A percentile compares a stretch with the other conserved stretches of the same genome.
These are phyloP conservation scores for Dusona sp. DNA, from an alignment of 2,888 invertebrate species.

Conservation along the genomic window DNA sequence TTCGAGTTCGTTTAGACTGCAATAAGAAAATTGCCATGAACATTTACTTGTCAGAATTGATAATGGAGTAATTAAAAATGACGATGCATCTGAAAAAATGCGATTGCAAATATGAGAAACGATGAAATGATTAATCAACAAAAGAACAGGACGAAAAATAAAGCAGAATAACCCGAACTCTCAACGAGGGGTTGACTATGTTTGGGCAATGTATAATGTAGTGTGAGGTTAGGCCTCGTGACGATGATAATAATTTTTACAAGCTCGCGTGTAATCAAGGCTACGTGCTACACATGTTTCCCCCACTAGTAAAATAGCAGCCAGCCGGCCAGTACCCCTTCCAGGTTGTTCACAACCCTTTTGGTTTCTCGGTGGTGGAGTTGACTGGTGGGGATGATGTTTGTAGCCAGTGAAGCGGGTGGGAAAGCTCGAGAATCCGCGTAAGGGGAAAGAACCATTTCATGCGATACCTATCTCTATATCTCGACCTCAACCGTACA, in stretches of 20 bases:
- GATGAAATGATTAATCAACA: neutral
- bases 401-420: conserved; percentile 65
- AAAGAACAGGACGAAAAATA: neutral
- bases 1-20: neutral
- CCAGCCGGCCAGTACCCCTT: conserved; percentile 73
- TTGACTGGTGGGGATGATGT: conserved; percentile 62
- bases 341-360: conserved; percentile 70
- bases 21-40: neutral
- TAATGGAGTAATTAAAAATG: neutral
- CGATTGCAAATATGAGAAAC: neutral
- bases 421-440: conserved; percentile 72
- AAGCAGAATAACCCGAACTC: neutral
- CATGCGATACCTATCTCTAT: conserved; percentile 44
- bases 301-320: conserved; percentile 56
- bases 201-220: conserved; percentile 42
- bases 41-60: neutral
- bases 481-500: conserved; percentile 30
- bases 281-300: conserved; percentile 82
- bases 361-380: conserved; percentile 66
- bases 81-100: neutral
- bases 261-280: conserved; percentile 82
- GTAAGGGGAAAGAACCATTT: conserved; percentile 68
- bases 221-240: conserved; percentile 65
- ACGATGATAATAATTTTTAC: conserved; percentile 83
- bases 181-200: neutral